Percentiles rank a stretch among this genome's conserved stretches.
phyloP scores from a whole-genome alignment of 2,888 invertebrate genomes.

The Cantharis flavilabris region DNA sequence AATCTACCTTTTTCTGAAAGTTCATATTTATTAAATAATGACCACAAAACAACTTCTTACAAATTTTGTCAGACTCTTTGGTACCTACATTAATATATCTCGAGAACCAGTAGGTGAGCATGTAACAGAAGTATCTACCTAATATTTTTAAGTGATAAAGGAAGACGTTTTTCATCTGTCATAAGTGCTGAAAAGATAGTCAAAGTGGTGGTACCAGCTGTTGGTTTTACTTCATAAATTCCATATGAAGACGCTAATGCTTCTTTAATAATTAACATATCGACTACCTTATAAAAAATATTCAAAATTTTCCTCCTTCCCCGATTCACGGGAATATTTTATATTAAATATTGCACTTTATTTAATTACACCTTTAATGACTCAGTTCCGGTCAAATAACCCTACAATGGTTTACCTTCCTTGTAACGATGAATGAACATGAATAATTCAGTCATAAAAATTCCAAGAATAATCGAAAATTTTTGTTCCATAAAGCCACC shows the following conservation, averaged over 20 bases:
- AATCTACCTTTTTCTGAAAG: conserved; percentile 1
- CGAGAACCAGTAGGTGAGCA: conserved; percentile 19
- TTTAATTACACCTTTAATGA: conserved; percentile 20
- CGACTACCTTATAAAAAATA: conserved; percentile 10
- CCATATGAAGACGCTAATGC: conserved; percentile 39
- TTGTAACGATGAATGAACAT: conserved; percentile 23
- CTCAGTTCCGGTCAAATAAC: conserved; percentile 24
- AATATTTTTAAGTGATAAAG: conserved; percentile 27
- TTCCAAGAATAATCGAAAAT: conserved; percentile 46
- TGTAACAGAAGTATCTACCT: conserved; percentile 8
- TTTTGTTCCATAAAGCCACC: conserved; percentile 44
- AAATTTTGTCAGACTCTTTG: background rate
- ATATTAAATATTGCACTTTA: background rate
- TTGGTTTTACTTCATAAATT: conserved; percentile 36
- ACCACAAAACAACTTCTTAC: background rate
- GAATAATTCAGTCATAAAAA: conserved; percentile 34
- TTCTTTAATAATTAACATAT: conserved; percentile 36
- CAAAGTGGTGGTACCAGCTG: conserved; percentile 33
- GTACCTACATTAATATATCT: background rate
- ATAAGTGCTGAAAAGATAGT: conserved; percentile 29
- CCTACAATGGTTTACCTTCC: conserved; percentile 12
- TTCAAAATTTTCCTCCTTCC: background rate
- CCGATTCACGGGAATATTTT: background rate
- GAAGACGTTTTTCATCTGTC: conserved; percentile 34
- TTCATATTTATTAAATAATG: conserved; percentile 2